Conservation (phyloP, 2,113 vertebrate genomes). For the Cavia porcellus region DNA sequence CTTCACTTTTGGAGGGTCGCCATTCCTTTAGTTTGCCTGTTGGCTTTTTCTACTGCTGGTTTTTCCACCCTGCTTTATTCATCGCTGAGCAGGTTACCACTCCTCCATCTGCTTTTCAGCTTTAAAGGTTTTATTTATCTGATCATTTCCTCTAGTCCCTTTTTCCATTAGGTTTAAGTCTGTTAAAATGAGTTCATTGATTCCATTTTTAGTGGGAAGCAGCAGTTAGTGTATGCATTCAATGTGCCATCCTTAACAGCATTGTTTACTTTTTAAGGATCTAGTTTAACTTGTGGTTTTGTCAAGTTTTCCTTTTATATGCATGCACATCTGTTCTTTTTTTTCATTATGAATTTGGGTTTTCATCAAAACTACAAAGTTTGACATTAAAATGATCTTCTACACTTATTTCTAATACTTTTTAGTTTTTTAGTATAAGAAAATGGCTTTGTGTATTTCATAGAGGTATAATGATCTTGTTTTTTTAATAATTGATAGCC, state of each 20-base stretch:
- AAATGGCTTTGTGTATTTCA: neutral
- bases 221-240: neutral
- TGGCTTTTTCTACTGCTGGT: neutral
- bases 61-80: neutral
- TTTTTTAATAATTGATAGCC: neutral
- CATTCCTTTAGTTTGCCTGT: neutral
- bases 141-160: neutral
- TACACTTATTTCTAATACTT: neutral
- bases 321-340: neutral
- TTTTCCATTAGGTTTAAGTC: neutral
- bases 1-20: neutral
- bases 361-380: neutral
- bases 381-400: neutral
- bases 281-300: constrained; percentile 31
- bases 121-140: neutral
- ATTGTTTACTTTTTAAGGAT: constrained; percentile 3
- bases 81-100: neutral
- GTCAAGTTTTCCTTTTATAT: neutral
- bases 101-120: neutral
- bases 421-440: neutral
- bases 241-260: neutral
- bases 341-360: constrained; percentile 22
- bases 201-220: neutral
- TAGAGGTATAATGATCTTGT: neutral
- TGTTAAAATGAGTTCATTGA: neutral